phyloP scores from a whole-genome alignment of 35 echinoderm and acorn worm species.

The Ptychodera flava region DNA sequence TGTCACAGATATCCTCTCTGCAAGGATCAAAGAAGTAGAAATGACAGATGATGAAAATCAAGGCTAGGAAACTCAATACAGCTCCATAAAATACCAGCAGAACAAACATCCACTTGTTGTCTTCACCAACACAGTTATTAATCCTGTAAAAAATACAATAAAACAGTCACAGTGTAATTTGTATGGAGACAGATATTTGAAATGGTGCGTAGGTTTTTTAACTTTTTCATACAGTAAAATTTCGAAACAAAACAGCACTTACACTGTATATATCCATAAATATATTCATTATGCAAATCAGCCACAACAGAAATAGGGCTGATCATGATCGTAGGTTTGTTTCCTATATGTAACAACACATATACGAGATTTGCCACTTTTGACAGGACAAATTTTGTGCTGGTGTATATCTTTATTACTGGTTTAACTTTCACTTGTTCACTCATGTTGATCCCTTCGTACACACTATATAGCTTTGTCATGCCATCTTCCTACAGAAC shows the following conservation, averaged over 20 bases:
- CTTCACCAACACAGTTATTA: conserved; percentile 92
- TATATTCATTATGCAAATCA: neutral
- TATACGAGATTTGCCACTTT: too few species aligned
- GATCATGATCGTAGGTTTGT: neutral
- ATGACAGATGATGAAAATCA: conserved; percentile 47
- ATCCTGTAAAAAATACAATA: conserved; percentile 49
- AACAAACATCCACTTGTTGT: conserved; percentile 90
- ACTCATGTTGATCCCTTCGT: neutral
- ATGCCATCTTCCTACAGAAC: too few species aligned
- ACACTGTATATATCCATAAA: neutral
- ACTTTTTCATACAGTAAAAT: neutral
- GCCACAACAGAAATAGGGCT: neutral
- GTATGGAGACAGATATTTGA: neutral
- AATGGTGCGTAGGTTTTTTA: neutral
- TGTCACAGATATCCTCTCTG: conserved; percentile 43
- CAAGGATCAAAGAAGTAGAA: conserved; percentile 80
- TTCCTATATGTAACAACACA: too few species aligned
- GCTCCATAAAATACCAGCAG: conserved; percentile 67
- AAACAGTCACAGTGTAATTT: neutral
- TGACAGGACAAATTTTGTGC: too few species aligned
- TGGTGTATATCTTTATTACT: too few species aligned
- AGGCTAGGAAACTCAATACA: conserved; percentile 46
- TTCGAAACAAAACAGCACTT: neutral
- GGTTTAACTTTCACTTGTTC: too few species aligned
- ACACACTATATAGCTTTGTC: too few species aligned